Evolutionary conservation across 2,888 invertebrate genomes (phyloP).

Genomic region (Macropis europaea): DNA sequence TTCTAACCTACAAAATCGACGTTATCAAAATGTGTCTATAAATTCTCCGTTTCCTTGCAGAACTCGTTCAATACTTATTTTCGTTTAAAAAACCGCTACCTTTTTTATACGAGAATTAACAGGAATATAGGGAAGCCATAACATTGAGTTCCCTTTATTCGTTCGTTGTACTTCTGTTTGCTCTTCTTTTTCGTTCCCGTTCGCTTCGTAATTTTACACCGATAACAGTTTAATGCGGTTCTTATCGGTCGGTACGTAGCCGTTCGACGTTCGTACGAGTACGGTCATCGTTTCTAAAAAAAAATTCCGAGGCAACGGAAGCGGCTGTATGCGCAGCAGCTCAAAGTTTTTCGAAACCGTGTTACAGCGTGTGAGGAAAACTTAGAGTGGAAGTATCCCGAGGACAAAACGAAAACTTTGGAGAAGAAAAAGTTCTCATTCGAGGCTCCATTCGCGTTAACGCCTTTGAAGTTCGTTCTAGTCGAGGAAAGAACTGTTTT

Average conservation of each 20-base stretch:
- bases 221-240: conserved; percentile 50
- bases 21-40: no score
- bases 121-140: no score
- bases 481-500: conserved; percentile 17
- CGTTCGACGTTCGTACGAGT: conserved; percentile 31
- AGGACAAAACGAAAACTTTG: conserved; percentile 31
- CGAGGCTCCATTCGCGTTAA: neutral
- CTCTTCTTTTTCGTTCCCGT: neutral
- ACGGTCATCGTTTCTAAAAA: neutral
- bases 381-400: neutral
- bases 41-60: no score
- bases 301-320: neutral
- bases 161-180: no score
- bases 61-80: no score
- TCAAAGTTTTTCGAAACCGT: neutral
- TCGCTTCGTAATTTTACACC: conserved; percentile 40
- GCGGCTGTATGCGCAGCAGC: neutral
- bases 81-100: no score
- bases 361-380: neutral
- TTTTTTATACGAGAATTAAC: no score
- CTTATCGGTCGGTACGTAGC: conserved; percentile 29
- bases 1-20: no score
- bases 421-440: conserved; percentile 14
- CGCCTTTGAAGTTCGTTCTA: conserved; percentile 34
- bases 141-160: no score